Base-by-base conservation (phyloP, 2,888 invertebrate species). In the Thereva nobilitata region DNA sequence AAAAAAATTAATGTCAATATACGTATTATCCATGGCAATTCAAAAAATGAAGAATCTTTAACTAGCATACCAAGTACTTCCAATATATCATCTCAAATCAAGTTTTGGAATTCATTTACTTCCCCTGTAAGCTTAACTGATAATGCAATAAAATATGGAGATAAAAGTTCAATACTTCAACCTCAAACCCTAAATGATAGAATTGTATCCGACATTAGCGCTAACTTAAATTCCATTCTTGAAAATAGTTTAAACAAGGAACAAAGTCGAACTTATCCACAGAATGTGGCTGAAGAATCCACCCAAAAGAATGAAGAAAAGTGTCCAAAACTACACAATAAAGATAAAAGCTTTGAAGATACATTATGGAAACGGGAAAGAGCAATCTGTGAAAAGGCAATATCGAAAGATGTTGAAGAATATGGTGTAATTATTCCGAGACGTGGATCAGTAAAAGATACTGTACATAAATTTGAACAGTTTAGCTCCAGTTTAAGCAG, bases 1-100 rank as follows among this genome's bases (percentile, higher is more conserved):
- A 70, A 70, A 42, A 57, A 67, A 45, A 53, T 55, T 41, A 71
- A 71, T 66, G 67, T 71, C 4, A 71, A 63, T 44, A 71, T 72
- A 35, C 70, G 67, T 47, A 71, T 72, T 38, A 69, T 71, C 23
- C 70, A 70, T 7, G 70, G 64, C 35, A 66, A 69, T 63, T 38
- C 65, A 4, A 23, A 34, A 2, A 56, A 64, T 40, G 53, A 61
- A 9, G 47, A 23, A 4, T 12, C 34, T 10, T 40, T 1, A 8
- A 53, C 38, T 9, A 10, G 37, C 8, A 12, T 34, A 40, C 53
- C 34, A 41, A 55, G 8, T 47, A 5, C 53, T 4, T 12, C 47
- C 12, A 54, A 67, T 49, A 66, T 68, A 53, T 57, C 64, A 34
- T 53, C 67, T 12, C 69, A 69, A 53, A 69, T 69, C 7, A 57